Evolutionary conservation across 2,888 invertebrate species (phyloP).

Genomic region (Liodrosophila aerea): DNA sequence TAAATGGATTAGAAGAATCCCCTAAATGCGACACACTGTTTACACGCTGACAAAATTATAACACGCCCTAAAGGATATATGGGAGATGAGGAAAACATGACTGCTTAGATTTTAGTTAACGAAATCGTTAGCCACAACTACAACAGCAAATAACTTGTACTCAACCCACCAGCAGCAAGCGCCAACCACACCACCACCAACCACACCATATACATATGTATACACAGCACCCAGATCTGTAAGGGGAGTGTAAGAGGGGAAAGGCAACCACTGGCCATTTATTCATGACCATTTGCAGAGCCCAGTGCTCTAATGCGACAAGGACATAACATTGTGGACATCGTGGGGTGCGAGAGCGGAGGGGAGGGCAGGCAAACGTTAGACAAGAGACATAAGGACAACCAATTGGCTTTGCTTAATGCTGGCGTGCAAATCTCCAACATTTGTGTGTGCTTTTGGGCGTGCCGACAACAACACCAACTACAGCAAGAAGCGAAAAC

Average conservation of each 20-base stretch:
- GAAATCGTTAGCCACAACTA: slow-evolving; percentile 47
- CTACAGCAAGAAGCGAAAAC: slow-evolving; percentile 37
- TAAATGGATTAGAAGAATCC: no score
- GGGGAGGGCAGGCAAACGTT: not conserved
- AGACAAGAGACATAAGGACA: slow-evolving; percentile 25
- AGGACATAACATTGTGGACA: slow-evolving; percentile 48
- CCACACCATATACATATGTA: slow-evolving; percentile 20
- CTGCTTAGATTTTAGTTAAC: slow-evolving; percentile 70
- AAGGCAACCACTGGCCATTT: slow-evolving; percentile 60
- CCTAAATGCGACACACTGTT: no score
- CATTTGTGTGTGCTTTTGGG: slow-evolving; percentile 56
- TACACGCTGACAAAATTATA: slow-evolving; percentile 1
- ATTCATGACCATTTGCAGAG: slow-evolving; percentile 60
- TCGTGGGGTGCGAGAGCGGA: slow-evolving; percentile 11
- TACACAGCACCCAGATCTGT: slow-evolving; percentile 11
- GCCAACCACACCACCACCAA: not conserved
- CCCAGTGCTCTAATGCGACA: slow-evolving; percentile 41
- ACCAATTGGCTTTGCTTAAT: slow-evolving; percentile 74
- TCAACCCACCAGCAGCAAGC: not conserved
- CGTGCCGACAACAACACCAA: slow-evolving; percentile 40
- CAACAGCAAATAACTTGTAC: slow-evolving; percentile 45
- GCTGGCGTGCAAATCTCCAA: slow-evolving; percentile 71
- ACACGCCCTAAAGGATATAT: slow-evolving; percentile 2
- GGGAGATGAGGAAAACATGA: slow-evolving; percentile 46
- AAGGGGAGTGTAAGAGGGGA: slow-evolving; percentile 6